Conservation (phyloP, 2,888 invertebrate genomes). For the Sturmia bella region DNA sequence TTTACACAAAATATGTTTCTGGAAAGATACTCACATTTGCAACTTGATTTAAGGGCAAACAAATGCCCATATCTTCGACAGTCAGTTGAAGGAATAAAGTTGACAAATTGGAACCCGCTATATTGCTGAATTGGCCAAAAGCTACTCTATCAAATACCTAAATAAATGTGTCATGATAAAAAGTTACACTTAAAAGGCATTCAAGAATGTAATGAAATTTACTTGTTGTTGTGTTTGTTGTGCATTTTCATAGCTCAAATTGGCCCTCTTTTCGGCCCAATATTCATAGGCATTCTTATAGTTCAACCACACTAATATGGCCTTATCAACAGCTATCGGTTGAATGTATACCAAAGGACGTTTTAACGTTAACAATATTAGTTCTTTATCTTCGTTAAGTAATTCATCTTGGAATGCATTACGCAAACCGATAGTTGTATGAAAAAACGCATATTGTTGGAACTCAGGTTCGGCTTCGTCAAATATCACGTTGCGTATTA, state of each 20-base stretch:
- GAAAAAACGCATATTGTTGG: slow-evolving; percentile 98
- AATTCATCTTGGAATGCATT: slow-evolving; percentile 96
- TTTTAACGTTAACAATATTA: slow-evolving; percentile 94
- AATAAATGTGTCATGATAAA: neutral
- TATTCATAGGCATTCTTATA: slow-evolving; percentile 99
- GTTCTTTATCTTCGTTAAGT: slow-evolving; percentile 92
- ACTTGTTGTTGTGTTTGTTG: slow-evolving; percentile 82
- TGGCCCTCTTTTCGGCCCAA: slow-evolving; percentile 98
- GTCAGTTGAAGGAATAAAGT: slow-evolving; percentile 96
- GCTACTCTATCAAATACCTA: slow-evolving; percentile 88
- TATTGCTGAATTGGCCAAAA: slow-evolving; percentile 89
- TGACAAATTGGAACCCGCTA: slow-evolving; percentile 91
- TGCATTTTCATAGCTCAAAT: slow-evolving; percentile 93
- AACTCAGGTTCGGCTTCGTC: slow-evolving; percentile 99
- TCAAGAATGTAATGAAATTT: slow-evolving; percentile 47
- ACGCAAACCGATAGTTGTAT: slow-evolving; percentile 93
- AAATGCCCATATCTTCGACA: slow-evolving; percentile 98
- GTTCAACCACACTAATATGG: slow-evolving; percentile 98
- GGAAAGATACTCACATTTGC: slow-evolving; percentile 84
- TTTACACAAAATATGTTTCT: too few relatives aligned
- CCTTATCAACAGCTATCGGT: slow-evolving; percentile 98
- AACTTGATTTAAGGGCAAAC: slow-evolving; percentile 93
- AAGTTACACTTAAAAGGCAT: slow-evolving; percentile 65
- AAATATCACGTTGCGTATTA: slow-evolving; percentile 95
- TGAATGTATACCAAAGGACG: slow-evolving; percentile 97